Percentiles rank a stretch among this genome's conserved stretches.
phyloP scores from a whole-genome alignment of 2,113 vertebrate genomes.

The Cephalopholis sonnerati region DNA sequence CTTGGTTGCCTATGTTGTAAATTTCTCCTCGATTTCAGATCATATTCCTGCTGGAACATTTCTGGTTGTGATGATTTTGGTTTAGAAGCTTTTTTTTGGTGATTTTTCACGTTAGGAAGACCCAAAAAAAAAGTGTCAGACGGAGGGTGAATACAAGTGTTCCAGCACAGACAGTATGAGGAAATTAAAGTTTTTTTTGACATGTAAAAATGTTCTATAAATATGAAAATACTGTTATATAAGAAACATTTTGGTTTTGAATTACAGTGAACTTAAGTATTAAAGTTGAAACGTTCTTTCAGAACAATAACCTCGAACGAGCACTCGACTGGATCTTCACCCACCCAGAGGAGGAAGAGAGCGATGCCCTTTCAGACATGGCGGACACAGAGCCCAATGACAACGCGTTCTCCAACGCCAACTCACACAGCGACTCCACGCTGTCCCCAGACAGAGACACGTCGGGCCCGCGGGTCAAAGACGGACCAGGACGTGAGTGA shows the following conservation, averaged over 20 bases:
- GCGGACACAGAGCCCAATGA: slow-evolving; percentile 89
- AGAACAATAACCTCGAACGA: slow-evolving; percentile 96
- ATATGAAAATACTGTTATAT: not conserved
- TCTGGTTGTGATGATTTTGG: too few relatives aligned
- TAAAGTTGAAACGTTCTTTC: slow-evolving; percentile 21
- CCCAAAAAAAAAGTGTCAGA: too few relatives aligned
- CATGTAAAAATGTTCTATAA: not conserved
- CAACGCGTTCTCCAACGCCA: slow-evolving; percentile 87
- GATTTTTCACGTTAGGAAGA: too few relatives aligned
- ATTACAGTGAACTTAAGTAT: not conserved
- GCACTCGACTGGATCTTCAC: slow-evolving; percentile 98
- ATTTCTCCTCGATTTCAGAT: too few relatives aligned
- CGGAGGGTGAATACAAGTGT: too few relatives aligned
- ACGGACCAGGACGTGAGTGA: slow-evolving; percentile 96
- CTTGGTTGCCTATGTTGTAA: too few relatives aligned
- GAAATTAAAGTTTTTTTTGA: too few relatives aligned
- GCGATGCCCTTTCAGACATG: slow-evolving; percentile 84
- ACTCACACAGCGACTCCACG: slow-evolving; percentile 89
- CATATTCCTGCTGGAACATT: too few relatives aligned
- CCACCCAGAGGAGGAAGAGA: slow-evolving; percentile 92
- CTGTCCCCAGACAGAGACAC: slow-evolving; percentile 89
- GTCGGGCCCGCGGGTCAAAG: slow-evolving; percentile 91
- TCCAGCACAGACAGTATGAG: too few relatives aligned
- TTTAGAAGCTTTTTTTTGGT: too few relatives aligned
- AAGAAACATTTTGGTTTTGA: not conserved